Evolutionary conservation across 2,888 invertebrate species (phyloP).

Genomic region (Caenorhabditis panamensis): DNA sequence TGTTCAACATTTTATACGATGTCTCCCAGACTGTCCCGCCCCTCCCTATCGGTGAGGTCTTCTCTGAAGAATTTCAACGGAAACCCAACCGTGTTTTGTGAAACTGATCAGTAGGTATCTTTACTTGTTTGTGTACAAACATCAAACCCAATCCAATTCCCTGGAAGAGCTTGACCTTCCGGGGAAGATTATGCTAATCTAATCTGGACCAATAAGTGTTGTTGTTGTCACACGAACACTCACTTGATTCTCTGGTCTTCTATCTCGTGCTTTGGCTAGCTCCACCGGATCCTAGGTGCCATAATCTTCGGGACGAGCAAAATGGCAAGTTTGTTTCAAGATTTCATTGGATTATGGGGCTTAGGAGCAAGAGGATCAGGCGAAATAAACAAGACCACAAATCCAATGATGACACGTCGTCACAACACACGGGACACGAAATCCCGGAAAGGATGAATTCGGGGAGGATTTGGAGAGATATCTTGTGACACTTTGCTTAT

Average conservation of each 20-base stretch:
- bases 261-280: conserved; percentile 14
- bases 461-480: conserved; percentile 11
- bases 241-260: conserved; percentile 15
- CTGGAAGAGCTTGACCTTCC: background rate
- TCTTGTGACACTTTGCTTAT: conserved; percentile 30
- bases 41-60: background rate
- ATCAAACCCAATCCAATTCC: background rate
- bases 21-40: conserved; percentile 9
- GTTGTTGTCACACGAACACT: conserved; percentile 16
- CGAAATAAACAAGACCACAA: conserved; percentile 39
- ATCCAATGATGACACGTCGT: conserved; percentile 39
- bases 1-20: conserved; percentile 15
- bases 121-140: too few relatives aligned
- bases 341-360: conserved; percentile 23
- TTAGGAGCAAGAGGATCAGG: background rate
- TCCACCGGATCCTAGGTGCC: too few relatives aligned
- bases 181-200: background rate
- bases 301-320: conserved; percentile 47
- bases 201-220: conserved; percentile 3
- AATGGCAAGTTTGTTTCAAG: conserved; percentile 31
- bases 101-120: too few relatives aligned
- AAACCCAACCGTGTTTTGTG: background rate
- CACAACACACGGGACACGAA: conserved; percentile 30
- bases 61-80: background rate
- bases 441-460: conserved; percentile 8